Base-by-base conservation (phyloP, 2,888 invertebrate species). In the Parascotia fuliginaria region DNA sequence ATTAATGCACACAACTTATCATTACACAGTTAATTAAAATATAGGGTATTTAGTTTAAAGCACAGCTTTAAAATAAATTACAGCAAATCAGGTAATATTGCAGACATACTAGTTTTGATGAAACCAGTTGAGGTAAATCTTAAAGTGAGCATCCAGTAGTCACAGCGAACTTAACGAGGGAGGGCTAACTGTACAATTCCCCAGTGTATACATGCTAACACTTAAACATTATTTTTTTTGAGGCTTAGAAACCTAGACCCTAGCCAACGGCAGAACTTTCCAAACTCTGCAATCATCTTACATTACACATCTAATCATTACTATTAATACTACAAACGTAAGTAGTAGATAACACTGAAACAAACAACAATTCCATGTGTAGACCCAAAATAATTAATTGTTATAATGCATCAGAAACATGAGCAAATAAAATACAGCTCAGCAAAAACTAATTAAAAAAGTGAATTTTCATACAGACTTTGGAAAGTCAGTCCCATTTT, bases 151-250 rank as follows among this genome's bases (percentile, higher is more conserved):
- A 87, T 89, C 86, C 89, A 83, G 82, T 78, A 80, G 90, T 90
- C 89, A 89, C 89, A 87, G 90, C 87, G 88, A 92, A 89, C 90
- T 90, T 90, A 91, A 90, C 88, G 79, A 90, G 91, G 91, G 91
- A 89, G 90, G 89, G 88, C 91, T 92, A 92, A 90, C 91, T 92
- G 92, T 92, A 92, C 92, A 92, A 91, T 90, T 91, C 91, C 90
- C 91, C 77, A 71, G 83, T 89, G 88, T 81, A 91, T 90, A 91
- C 89, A 87, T 84, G 87, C 91, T 92, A 91, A 92, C 91, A 91
- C 91, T 91, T 92, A 91, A 81, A 90, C 83, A 89, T 89, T 90
- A 89, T 85, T 86, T 86, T 85, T 87, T 83, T 87, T 78, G 83
- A 85, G 90, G 89, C 89, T 86, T 84, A 87, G 87, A 85, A 83